phyloP scores from a whole-genome alignment of 2,888 invertebrate genomes.

The Rotaria macrura region DNA sequence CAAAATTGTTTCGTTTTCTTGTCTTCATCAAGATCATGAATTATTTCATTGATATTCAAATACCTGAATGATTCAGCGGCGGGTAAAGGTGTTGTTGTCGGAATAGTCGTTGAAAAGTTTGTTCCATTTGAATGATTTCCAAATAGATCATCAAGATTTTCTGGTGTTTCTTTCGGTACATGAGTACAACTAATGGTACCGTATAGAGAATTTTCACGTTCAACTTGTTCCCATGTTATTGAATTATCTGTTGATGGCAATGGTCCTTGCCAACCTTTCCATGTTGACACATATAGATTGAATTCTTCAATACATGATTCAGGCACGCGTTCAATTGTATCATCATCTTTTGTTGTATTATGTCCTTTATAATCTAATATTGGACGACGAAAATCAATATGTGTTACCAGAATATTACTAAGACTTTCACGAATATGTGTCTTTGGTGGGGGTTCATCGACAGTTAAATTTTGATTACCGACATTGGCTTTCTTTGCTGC shows the following conservation, averaged over 20 bases:
- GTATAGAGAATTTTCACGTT: background rate
- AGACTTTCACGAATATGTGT: background rate
- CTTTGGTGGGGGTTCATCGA: background rate
- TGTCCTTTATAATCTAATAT: background rate
- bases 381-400: conserved; percentile 20
- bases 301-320: conserved; percentile 17
- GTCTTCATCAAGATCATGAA: too few relatives aligned
- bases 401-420: background rate
- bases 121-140: background rate
- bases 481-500: background rate
- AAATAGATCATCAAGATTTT: background rate
- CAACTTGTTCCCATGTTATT: conserved; percentile 7
- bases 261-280: conserved; percentile 18
- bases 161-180: background rate
- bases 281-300: background rate
- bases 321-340: background rate
- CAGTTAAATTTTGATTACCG: background rate
- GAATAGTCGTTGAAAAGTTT: background rate
- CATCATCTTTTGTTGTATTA: background rate
- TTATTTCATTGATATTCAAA: background rate
- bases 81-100: background rate
- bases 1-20: too few relatives aligned
- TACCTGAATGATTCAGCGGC: background rate
- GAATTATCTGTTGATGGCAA: background rate
- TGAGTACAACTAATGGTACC: background rate